phyloP scores from a whole-genome alignment of 1,140 invertebrate genomes.

The Latrodectus geometricus region DNA sequence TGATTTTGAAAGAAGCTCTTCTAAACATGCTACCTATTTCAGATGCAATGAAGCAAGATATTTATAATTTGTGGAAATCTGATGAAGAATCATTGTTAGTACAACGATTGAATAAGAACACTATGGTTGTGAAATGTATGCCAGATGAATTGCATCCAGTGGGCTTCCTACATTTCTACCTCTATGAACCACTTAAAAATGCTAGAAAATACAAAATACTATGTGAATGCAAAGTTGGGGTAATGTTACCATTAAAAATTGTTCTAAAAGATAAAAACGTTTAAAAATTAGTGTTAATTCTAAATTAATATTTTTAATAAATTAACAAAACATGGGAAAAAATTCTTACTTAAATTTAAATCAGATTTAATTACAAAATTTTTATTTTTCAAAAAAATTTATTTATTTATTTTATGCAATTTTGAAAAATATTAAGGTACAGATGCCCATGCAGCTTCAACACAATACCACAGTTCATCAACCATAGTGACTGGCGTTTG shows the following conservation, averaged over 20 bases:
- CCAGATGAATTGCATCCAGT: conserved; percentile 78
- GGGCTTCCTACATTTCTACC: conserved; percentile 80
- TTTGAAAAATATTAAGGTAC: too few species aligned
- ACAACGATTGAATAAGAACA: conserved; percentile 81
- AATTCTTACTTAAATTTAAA: too few species aligned
- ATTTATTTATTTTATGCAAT: too few species aligned
- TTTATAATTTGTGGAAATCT: conserved; percentile 73
- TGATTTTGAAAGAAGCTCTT: conserved; percentile 76
- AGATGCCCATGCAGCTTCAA: too few species aligned
- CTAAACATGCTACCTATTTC: conserved; percentile 77
- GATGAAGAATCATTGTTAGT: conserved; percentile 79
- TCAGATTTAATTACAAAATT: too few species aligned
- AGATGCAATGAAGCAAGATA: conserved; percentile 77
- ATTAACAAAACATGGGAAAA: too few species aligned
- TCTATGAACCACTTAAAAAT: conserved; percentile 70
- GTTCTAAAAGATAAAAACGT: too few species aligned
- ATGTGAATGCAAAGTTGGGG: conserved; percentile 38
- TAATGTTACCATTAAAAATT: not conserved
- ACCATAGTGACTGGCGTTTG: too few species aligned
- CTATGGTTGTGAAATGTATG: conserved; percentile 83
- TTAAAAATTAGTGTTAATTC: too few species aligned
- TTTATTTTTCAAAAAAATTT: too few species aligned
- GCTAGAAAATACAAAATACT: conserved; percentile 33
- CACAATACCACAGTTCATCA: too few species aligned
- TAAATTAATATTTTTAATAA: too few species aligned